Percentiles rank a stretch among this genome's conserved stretches.
Conservation (phyloP, 1,140 invertebrate species). For the Phymastichus coffea region DNA sequence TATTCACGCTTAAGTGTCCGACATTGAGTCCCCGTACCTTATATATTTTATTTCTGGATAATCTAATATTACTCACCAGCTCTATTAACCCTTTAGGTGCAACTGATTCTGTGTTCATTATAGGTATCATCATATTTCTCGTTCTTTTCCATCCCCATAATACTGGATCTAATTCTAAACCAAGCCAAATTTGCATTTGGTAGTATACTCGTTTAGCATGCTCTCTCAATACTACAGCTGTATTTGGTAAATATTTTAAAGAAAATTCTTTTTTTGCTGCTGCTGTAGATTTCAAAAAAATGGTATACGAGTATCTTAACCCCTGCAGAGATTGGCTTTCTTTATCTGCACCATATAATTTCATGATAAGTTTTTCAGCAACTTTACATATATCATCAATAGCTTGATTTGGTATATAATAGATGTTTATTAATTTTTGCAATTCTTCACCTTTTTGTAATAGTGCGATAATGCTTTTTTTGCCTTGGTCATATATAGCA, state of each 20-base stretch:
- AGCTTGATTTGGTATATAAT: neutral
- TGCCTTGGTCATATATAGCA: constrained; percentile 19
- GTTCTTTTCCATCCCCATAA: constrained; percentile 44
- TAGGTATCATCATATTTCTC: constrained; percentile 43
- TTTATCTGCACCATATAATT: neutral
- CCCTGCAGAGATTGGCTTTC: too few relatives aligned
- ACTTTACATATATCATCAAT: neutral
- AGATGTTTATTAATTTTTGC: neutral
- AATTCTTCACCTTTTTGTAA: constrained; percentile 6
- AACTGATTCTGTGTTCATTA: constrained; percentile 35
- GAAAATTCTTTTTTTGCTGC: neutral
- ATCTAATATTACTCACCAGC: constrained; percentile 27
- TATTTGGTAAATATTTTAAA: constrained; percentile 31
- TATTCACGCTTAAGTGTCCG: too few relatives aligned
- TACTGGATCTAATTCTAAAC: constrained; percentile 44
- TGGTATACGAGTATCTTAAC: too few relatives aligned
- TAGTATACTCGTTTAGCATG: constrained; percentile 46
- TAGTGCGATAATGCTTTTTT: constrained; percentile 16
- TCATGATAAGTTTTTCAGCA: neutral
- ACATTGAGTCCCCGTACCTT: too few relatives aligned
- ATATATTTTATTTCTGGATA: too few relatives aligned
- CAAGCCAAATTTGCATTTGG: constrained; percentile 50
- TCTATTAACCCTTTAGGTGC: constrained; percentile 37
- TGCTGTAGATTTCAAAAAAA: neutral
- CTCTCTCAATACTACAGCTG: constrained; percentile 24